phyloP scores from a whole-genome alignment of 1,140 invertebrate species.

The Coboldia fuscipes region DNA sequence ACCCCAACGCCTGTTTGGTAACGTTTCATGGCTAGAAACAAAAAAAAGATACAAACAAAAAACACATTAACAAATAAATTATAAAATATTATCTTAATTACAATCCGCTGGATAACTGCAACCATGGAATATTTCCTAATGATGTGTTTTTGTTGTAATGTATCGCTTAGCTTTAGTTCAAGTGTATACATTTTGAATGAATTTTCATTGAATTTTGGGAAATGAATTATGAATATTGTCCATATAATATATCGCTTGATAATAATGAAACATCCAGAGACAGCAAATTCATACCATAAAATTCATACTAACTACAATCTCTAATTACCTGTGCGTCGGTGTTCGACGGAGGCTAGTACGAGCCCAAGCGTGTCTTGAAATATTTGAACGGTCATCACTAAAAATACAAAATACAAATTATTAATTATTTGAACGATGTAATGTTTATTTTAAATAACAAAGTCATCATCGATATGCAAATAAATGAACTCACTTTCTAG shows the following conservation, averaged over 20 bases:
- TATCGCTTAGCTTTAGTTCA: neutral
- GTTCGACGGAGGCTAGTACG: constrained; percentile 50
- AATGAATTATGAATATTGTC: no score
- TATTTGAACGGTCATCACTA: constrained; percentile 21
- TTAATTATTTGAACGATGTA: neutral
- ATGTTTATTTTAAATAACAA: neutral
- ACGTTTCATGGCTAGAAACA: constrained; percentile 6
- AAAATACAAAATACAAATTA: constrained; percentile 10
- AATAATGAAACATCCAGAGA: no score
- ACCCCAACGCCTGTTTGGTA: constrained; percentile 49
- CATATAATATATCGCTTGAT: no score
- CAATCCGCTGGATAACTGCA: neutral
- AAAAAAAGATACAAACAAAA: neutral
- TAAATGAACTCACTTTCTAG: neutral
- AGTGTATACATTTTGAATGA: no score
- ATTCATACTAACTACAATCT: constrained; percentile 1
- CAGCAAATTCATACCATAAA: no score
- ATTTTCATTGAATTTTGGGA: neutral
- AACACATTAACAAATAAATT: constrained; percentile 1
- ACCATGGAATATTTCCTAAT: no score
- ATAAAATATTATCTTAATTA: neutral
- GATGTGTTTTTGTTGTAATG: no score
- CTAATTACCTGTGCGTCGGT: constrained; percentile 39
- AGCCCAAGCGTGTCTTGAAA: constrained; percentile 51
- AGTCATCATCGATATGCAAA: neutral